Base-by-base conservation (phyloP, 1,140 invertebrate species). In the Cydia fagiglandana region DNA sequence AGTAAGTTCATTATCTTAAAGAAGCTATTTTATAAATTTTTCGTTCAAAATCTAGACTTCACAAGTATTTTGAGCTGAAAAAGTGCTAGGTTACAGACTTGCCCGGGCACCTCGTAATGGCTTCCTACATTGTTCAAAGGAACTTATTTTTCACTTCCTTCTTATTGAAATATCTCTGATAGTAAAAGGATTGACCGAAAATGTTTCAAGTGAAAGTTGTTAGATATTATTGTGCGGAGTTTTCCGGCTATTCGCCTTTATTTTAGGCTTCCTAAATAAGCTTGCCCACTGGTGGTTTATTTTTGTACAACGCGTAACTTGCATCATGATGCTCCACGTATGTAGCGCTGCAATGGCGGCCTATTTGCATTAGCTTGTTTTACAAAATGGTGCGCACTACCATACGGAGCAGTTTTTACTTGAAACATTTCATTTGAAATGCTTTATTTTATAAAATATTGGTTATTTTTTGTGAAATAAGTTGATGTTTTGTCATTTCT, bases 1-100 rank as follows among this genome's bases (percentile, higher is more conserved):
- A 95, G 95, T 96, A 94, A 95, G 93, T 94, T 73, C 78, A 82
- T 73, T 81, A 77, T 13, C 13, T 38, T 9, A n/a, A 38, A 9
- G 2, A 17, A 47, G 9, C 17, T 4, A 75, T 38, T 61, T 38
- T 13, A 17, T n/a, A 17, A 15, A 70, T 70, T 45, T 70, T 70
- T 4, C 17, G 1, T 12, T 41, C 17, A 38, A 38, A 41, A 17
- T 45, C 30, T 17, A 38, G 66, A 41, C 30, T 70, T n/a, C 4
- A 9, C 2, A 10, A 41, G 15, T 24, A 38, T 34, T 70, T 70
- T 12, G n/a, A 70, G 34, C 66, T 45, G 13, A 17, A 38, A 34
- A 38, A n/a, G 66, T 15, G 15, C 34, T 73, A 53, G 66, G 15
- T 76, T 73, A 61, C 30, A n/a, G 70, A 30, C 17, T 78, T 80